phyloP scores from a whole-genome alignment of 2,113 vertebrate genomes.

The Cisticola juncidis region DNA sequence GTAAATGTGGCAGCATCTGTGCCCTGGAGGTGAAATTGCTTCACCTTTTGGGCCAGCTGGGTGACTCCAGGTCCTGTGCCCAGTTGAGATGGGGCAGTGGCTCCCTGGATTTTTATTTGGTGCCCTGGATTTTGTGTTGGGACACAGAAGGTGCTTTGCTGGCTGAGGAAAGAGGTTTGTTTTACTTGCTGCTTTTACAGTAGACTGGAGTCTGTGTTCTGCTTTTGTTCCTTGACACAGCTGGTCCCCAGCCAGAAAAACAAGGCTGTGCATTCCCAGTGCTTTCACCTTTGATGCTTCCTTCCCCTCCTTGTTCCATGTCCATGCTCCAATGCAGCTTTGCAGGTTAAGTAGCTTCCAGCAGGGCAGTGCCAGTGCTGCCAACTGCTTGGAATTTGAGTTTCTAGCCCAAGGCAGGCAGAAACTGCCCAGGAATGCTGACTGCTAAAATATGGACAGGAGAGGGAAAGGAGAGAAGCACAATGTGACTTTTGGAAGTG shows the following conservation, averaged over 20 bases:
- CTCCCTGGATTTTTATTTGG: neutral
- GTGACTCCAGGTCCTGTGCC: neutral
- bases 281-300: neutral
- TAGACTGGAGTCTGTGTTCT: neutral
- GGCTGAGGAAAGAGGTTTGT: neutral
- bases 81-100: neutral
- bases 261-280: neutral
- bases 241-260: neutral
- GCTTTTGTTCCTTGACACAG: neutral
- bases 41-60: neutral
- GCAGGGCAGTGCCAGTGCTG: neutral
- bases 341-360: neutral
- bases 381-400: constrained; percentile 12
- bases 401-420: neutral
- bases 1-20: neutral
- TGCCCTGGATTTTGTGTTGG: neutral
- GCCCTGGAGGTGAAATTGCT: neutral
- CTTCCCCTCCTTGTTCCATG: neutral
- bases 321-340: neutral
- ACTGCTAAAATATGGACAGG: neutral
- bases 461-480: neutral
- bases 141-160: neutral
- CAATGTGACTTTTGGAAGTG: neutral
- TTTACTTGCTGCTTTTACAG: neutral
- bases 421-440: constrained; percentile 18